Evolutionary conservation across 1,140 invertebrate species (phyloP), one percentile per base, ranked within the genome.

Genomic region (Drosophila equinoxialis): DNA sequence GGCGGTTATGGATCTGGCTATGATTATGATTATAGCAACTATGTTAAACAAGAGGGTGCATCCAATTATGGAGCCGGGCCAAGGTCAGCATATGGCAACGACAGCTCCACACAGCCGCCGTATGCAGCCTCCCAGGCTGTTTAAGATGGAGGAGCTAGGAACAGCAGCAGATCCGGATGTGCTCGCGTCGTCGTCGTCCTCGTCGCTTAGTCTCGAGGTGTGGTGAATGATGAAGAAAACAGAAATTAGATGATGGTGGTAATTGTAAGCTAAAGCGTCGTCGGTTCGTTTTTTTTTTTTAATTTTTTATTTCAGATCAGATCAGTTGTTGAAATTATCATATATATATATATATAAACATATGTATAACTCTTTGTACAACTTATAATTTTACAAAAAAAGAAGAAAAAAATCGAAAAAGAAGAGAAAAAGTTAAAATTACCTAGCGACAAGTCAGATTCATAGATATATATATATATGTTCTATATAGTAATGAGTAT

Each of bases 1-100:
- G 91, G 91, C 69, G 91, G 91, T 71, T 92, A 92, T 75, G 91
- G 91, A 11, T 92, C 91, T n/a, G 91, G 90, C 42, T 92, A 91
- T 62, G 91, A 91, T 75, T 92, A 92, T 65, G 90, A 92, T 76
- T 92, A 92, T 59, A 90, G 74, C 65, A 92, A 91, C 65, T 92
- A 92, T 75, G 87, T 81, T 69, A 92, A 92, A 71, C 90, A 90
- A 77, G 91, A 92, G 59, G 87, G 79, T 57, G 81, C 87, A 41
- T 91, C 90, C 7, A 92, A 91, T 54, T 92, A 91, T 58, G 90
- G 86, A 64, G 90, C 86, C 35, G 91, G 91, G 7, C 90, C 91
- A 37, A 70, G 91, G 41, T 90, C 91, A 68, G 83, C 90, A 68
- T 92, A 92, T 78, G 91, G 91, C 33, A 92, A 92, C 67, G 91